A percentile compares a stretch with the other conserved stretches of the same genome.
These are phyloP conservation scores for Lycocorax pyrrhopterus DNA, from an alignment of 2,113 vertebrate genomes.

Conservation along the genomic window DNA sequence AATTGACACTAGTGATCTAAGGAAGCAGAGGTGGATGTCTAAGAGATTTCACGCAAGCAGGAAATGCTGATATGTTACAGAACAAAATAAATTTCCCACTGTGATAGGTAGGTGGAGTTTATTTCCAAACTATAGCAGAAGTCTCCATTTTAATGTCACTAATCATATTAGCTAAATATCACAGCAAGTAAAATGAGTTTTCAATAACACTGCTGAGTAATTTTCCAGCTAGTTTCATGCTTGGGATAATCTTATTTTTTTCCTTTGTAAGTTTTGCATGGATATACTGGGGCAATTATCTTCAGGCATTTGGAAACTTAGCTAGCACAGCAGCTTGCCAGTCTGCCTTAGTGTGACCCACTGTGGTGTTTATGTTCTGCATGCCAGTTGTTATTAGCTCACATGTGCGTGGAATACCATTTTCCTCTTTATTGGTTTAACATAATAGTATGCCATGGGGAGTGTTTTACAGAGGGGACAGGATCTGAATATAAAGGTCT, in stretches of 20 bases:
- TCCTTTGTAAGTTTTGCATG: slow-evolving; percentile 57
- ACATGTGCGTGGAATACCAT: slow-evolving; percentile 41
- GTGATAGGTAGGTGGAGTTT: not conserved
- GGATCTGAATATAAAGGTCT: not conserved
- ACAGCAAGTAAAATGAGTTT: slow-evolving; percentile 53
- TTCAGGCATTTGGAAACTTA: slow-evolving; percentile 52
- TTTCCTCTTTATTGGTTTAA: slow-evolving; percentile 60
- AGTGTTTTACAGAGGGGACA: slow-evolving; percentile 16
- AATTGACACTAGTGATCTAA: not conserved
- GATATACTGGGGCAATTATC: slow-evolving; percentile 47
- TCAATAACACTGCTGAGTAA: slow-evolving; percentile 41
- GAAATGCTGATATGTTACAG: not conserved
- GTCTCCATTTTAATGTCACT: not conserved
- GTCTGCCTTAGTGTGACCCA: slow-evolving; percentile 30
- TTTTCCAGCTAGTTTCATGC: slow-evolving; percentile 51
- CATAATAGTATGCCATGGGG: slow-evolving; percentile 25
- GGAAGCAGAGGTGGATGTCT: not conserved
- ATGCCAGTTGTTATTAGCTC: slow-evolving; percentile 67
- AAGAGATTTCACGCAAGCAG: not conserved
- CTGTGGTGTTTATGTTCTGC: slow-evolving; percentile 65
- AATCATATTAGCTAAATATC: slow-evolving; percentile 61
- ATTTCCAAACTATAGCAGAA: slow-evolving; percentile 25
- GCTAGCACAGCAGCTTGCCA: slow-evolving; percentile 56
- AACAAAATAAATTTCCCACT: slow-evolving; percentile 21
- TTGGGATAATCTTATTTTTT: slow-evolving; percentile 59